Percentiles rank a stretch among this genome's conserved stretches.
Conservation (phyloP, 2,113 vertebrate genomes). For the Apus apus region DNA sequence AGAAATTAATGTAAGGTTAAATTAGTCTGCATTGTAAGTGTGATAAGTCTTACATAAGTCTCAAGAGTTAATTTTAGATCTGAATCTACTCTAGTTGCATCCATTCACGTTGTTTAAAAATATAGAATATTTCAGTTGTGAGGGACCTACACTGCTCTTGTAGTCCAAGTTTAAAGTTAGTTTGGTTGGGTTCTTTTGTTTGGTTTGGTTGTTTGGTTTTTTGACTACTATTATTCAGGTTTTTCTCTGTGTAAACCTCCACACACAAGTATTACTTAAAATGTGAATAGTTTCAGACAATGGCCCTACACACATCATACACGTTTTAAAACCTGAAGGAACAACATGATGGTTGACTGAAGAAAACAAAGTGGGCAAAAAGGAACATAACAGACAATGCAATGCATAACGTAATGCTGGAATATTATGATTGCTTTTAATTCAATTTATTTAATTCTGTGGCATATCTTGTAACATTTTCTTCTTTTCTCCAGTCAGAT, state of each 20-base stretch:
- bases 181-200: neutral
- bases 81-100: neutral
- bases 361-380: neutral
- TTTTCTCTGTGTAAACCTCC: neutral
- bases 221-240: neutral
- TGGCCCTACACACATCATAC: neutral
- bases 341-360: neutral
- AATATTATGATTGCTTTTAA: neutral
- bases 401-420: neutral
- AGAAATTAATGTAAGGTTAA: neutral
- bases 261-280: neutral
- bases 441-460: neutral
- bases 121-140: neutral
- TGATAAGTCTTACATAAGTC: neutral
- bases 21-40: neutral
- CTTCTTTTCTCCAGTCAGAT: neutral
- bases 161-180: neutral
- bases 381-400: neutral
- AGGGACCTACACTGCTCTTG: neutral
- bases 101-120: neutral
- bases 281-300: neutral
- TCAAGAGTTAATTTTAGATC: neutral
- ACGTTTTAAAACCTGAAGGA: neutral
- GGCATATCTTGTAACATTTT: neutral
- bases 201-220: neutral